Conservation (phyloP, 1,140 invertebrate genomes). For the Acyrthosiphon pisum region DNA sequence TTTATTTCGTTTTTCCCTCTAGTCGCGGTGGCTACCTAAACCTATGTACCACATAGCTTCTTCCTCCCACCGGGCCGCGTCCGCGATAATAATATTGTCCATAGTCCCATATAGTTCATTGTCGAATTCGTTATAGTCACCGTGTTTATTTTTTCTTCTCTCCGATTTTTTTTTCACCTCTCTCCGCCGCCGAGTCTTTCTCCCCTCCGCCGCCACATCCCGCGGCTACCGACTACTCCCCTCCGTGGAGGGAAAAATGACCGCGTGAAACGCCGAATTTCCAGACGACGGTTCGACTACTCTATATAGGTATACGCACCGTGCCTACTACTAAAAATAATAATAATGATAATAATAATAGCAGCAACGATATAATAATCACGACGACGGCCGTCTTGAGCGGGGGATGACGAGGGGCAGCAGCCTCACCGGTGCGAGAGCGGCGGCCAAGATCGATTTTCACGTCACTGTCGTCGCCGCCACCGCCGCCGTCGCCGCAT, state of each 20-base stretch:
- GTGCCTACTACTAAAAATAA: neutral
- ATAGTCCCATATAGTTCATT: conserved; percentile 40
- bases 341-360: neutral
- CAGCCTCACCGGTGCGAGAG: too few species aligned
- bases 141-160: neutral
- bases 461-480: neutral
- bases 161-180: neutral
- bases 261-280: conserved; percentile 23
- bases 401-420: neutral
- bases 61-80: neutral
- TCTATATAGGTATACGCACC: too few species aligned
- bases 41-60: neutral
- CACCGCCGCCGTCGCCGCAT: neutral
- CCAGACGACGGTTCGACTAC: neutral
- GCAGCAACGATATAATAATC: neutral
- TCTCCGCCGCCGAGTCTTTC: neutral
- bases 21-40: neutral
- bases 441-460: neutral
- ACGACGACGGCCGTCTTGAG: neutral
- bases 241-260: neutral
- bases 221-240: neutral
- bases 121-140: conserved; percentile 45
- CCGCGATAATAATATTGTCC: neutral
- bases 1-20: neutral
- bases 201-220: neutral